Evolutionary conservation across 2,113 vertebrate genomes (phyloP), one percentile per base, ranked within the genome.

Genomic region (Toxotes chatareus): DNA sequence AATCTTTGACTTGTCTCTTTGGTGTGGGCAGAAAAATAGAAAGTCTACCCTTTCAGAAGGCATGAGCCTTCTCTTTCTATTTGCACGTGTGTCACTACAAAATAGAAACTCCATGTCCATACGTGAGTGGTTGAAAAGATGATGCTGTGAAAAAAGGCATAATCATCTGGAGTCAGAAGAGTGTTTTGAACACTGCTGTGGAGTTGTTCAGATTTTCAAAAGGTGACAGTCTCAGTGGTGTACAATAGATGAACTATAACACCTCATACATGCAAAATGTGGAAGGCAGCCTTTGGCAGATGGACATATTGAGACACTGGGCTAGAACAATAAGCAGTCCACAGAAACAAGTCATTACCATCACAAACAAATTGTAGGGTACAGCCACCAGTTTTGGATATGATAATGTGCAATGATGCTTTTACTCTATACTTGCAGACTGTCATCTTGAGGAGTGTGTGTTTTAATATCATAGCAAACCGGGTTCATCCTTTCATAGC

Each of bases 161-260:
- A 12, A 76, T 36, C 4, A 10, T 27, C 17, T 17, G 36, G 13
- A 73, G 46, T 19, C 36, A 67, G 53, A 10, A 27, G n/a, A 42
- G 68, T 13, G 1, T 7, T 49, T 53, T 16, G 49, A 69, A 14
- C 14, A 34, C 16, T 34, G 70, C 47, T 82, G 47, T 32, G 11
- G 36, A 86, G 66, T 12, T 74, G 16, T 44, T 23, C 46, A 79
- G 55, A 5, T 68, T 68, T 72, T 76, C 27, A 60, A 32, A 62
- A 82, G 60, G 74, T 53, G 56, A 60, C 51, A 27, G 5, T 62
- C 40, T 62, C 49, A 70, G 19, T 0, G 1, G 36, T 5, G 63
- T 36, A 6, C 7, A 76, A 49, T 6, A 38, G 38, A 17, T 79
- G 55, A 72, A 46, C 6, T 13, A 21, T 23, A 73, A 62, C 23